Conservation (phyloP, 2,888 invertebrate species). For the Acleris laterana region DNA sequence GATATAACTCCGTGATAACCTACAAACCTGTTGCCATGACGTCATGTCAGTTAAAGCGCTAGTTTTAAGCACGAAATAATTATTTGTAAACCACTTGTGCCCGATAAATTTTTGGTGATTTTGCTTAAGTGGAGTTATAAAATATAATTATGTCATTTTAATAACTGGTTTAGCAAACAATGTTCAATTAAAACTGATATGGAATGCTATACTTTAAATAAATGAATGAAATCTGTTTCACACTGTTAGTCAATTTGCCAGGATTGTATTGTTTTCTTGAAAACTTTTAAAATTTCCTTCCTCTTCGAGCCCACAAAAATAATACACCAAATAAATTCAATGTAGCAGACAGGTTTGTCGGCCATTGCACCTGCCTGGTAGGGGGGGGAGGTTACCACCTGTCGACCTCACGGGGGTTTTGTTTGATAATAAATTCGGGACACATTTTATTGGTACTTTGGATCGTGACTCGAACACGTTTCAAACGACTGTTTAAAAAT, state of each 20-base stretch:
- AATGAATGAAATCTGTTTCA: no score
- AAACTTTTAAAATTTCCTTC: slow-evolving; percentile 7
- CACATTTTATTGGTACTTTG: slow-evolving; percentile 30
- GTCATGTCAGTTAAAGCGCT: slow-evolving; percentile 12
- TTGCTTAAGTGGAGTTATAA: no score
- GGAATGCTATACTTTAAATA: no score
- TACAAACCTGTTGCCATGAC: slow-evolving; percentile 28
- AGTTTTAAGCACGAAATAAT: neutral
- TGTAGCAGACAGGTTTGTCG: slow-evolving; percentile 45
- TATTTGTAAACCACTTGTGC: no score
- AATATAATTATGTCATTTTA: no score
- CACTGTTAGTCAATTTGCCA: neutral
- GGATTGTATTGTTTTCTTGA: neutral
- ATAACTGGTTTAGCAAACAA: no score
- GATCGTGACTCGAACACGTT: slow-evolving; percentile 26
- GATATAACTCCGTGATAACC: slow-evolving; percentile 36
- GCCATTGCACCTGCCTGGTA: slow-evolving; percentile 60
- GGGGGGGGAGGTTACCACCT: slow-evolving; percentile 54
- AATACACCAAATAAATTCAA: slow-evolving; percentile 25
- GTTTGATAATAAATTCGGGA: slow-evolving; percentile 39
- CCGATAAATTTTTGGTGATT: no score
- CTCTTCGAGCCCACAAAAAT: slow-evolving; percentile 13
- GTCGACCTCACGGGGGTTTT: slow-evolving; percentile 47
- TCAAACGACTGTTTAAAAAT: slow-evolving; percentile 16
- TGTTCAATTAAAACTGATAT: no score